A percentile compares a stretch with the other conserved stretches of the same genome.
Evolutionary conservation across 2,888 invertebrate species (phyloP).

Genomic region (Agriopis marginaria): DNA sequence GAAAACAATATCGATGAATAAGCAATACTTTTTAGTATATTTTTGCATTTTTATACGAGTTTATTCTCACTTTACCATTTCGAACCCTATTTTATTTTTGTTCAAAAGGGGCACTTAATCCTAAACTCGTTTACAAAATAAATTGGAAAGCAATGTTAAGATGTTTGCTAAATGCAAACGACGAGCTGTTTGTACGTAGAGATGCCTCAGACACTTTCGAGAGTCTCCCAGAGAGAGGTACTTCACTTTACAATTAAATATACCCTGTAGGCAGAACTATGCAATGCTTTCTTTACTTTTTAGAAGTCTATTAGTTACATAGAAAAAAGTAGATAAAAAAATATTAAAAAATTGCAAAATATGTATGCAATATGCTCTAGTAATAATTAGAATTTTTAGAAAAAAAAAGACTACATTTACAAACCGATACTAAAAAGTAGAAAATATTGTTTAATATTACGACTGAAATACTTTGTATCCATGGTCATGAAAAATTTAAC

Average conservation of each 20-base stretch:
- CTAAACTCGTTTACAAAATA: constrained; percentile 24
- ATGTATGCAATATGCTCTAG: too few species aligned
- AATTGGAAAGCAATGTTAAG: constrained; percentile 29
- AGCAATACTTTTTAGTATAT: background rate
- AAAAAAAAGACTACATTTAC: too few species aligned
- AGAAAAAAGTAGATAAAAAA: background rate
- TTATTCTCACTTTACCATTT: background rate
- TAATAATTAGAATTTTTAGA: too few species aligned
- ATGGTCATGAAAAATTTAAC: too few species aligned
- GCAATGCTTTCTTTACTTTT: background rate
- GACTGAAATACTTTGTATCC: too few species aligned
- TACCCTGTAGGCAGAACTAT: background rate
- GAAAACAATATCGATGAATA: background rate
- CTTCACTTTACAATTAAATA: background rate
- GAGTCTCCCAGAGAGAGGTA: constrained; percentile 2
- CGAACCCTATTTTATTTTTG: constrained; percentile 7
- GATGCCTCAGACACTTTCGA: constrained; percentile 5
- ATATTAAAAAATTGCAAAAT: too few species aligned
- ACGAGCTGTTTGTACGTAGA: background rate
- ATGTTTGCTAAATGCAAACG: constrained; percentile 29
- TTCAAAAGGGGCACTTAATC: constrained; percentile 10
- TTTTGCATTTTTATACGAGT: background rate
- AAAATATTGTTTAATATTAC: too few species aligned
- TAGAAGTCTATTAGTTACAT: background rate
- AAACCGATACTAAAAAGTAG: too few species aligned